Evolutionary conservation across 2,113 vertebrate genomes (phyloP), one percentile per base, ranked within the genome.

Genomic region (Tretioscincus oriximinensis): DNA sequence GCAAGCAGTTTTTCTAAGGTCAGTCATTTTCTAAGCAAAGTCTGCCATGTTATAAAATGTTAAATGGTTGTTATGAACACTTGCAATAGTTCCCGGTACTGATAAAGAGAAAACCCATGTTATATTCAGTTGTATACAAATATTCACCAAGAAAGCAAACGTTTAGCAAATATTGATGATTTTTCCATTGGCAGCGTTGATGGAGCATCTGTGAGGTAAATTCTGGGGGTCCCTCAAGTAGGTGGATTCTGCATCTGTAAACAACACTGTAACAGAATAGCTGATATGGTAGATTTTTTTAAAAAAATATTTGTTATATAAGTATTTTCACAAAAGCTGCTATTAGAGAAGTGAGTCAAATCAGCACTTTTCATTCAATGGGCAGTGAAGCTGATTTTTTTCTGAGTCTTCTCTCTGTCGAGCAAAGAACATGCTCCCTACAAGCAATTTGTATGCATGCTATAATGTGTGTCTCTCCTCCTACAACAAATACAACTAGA

Each of bases 401-500:
- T 80, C 0, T 49, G 51, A 26, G 18, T 3, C 0, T 3, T 22
- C 9, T 1, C 5, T 81, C 49, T 9, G 0, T 67, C 84, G 10
- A 60, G 21, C 21, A 73, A 64, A 20, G 35, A 84, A 35, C 45
- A 10, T 7, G 1, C 21, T 31, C 75, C 84, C 41, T 77, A 60
- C 64, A 7, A 78, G 84, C 78, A 86, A 72, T 79, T 20, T 21
- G 47, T 49, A 88, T 83, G 49, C 65, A 78, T 90, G 90, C 79
- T 14, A 9, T 81, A 87, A 84, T 85, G 63, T 67, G 4, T 45
- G 63, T 65, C 51, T 82, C 49, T 75, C 54, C 1, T 0, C 31
- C 84, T 84, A 79, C 85, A 85, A 61, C 31, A 90, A 90, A 92
- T 83, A 12, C 2, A 41, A 82, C 69, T 2, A 84, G 93, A 93